Base-by-base conservation (phyloP, 2,888 invertebrate genomes). In the Tiliacea citrago region DNA sequence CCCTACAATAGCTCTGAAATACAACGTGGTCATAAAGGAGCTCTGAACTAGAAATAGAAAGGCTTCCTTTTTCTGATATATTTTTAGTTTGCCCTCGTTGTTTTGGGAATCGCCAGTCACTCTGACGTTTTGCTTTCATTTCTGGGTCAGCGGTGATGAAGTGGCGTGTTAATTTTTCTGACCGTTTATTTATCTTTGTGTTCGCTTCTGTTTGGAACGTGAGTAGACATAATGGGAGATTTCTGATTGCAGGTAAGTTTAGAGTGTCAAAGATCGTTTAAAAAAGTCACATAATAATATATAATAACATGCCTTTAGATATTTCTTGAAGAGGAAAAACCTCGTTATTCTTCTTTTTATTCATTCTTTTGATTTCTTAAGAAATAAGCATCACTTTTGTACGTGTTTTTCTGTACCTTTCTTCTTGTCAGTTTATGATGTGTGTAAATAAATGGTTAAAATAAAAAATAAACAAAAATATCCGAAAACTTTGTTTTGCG, bases 51-150 rank as follows among this genome's bases (percentile, higher is more conserved):
- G 35, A 62, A 72, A 76, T 76, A 72, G 47, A 42, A 61, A 60
- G 49, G 73, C 24, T 76, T 55, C 21, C 12, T 45, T 29, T 73
- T 68, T 77, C 57, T 53, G 65, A 75, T 80, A 57, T 75, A 82
- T 85, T 80, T 85, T 85, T 82, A 79, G 75, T 77, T 75, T 49
- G 63, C 24, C 74, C 73, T 58, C 69, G 62, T 74, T 86, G 69
- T 79, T 79, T 74, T 73, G 35, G 66, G 69, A 74, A 70, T 77
- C 68, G 58, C 67, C 77, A 73, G 82, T 80, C 82, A 81, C 72
- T 75, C 73, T 81, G 85, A 77, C 81, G 69, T 73, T 75, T 76
- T 57, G 63, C 47, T 85, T 86, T 53, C 55, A 84, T 81, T 84
- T 83, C 78, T 77, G 61, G 78, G 78, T 65, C 81, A 66, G 66